Percentiles rank a stretch among this genome's conserved stretches.
Evolutionary conservation across 2,797 vertebrate genomes (phyloP).

Genomic region (Urocyon cinereoargenteus): DNA sequence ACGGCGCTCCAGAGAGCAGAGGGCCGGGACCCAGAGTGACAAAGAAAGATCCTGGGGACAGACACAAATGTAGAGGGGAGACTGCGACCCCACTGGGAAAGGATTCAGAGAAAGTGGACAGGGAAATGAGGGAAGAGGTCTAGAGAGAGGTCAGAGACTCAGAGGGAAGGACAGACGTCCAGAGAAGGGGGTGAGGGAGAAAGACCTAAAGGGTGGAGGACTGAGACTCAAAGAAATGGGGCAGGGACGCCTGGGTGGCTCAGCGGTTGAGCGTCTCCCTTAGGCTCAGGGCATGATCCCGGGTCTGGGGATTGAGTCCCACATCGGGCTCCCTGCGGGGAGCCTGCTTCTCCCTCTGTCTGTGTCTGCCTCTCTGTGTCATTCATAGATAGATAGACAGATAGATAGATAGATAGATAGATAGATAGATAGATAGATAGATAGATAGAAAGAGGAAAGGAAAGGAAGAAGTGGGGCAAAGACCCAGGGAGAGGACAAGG

Average conservation of each 20-base stretch:
- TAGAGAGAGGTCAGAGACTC: not conserved
- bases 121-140: not conserved
- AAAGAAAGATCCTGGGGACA: not conserved
- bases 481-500: not conserved
- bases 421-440: too few relatives aligned
- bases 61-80: not conserved
- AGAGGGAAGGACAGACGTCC: not conserved
- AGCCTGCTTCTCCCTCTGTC: too few relatives aligned
- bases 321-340: too few relatives aligned
- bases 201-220: not conserved
- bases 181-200: not conserved
- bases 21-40: not conserved
- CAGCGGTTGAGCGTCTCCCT: too few relatives aligned
- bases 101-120: not conserved
- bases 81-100: not conserved
- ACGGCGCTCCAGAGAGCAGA: not conserved
- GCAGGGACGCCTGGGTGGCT: too few relatives aligned
- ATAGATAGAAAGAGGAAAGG: too few relatives aligned
- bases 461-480: not conserved
- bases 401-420: too few relatives aligned
- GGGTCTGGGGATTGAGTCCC: too few relatives aligned
- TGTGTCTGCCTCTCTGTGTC: too few relatives aligned
- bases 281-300: too few relatives aligned
- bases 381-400: too few relatives aligned
- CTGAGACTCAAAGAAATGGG: not conserved